phyloP scores from a whole-genome alignment of 2,888 invertebrate genomes.

The Hartigia nigra region DNA sequence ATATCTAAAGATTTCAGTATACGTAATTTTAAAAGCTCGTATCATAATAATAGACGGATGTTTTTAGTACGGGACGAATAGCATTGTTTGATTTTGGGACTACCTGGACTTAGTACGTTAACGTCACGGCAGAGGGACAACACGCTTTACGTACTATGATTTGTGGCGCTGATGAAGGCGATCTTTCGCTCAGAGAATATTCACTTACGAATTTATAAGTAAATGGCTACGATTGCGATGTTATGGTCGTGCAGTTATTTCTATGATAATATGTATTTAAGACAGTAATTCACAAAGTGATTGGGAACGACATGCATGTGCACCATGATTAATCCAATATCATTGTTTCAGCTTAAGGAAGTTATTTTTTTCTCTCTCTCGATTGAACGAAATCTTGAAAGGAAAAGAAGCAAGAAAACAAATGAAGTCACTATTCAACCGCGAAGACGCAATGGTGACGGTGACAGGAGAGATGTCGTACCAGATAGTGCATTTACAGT shows the following conservation, averaged over 20 bases:
- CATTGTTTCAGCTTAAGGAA: slow-evolving; percentile 1
- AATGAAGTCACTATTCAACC: background rate
- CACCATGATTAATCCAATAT: background rate
- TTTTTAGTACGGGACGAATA: background rate
- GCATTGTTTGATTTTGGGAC: background rate
- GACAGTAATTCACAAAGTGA: background rate
- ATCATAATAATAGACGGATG: background rate
- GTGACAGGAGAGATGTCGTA: slow-evolving; percentile 85
- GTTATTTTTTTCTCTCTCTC: slow-evolving; percentile 10
- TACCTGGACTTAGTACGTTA: background rate
- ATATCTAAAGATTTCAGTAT: background rate
- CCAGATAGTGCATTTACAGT: slow-evolving; percentile 99
- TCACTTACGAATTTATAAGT: background rate
- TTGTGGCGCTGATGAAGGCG: background rate
- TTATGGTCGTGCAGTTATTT: background rate
- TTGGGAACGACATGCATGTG: background rate
- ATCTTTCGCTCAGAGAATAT: too few species aligned
- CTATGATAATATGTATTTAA: background rate
- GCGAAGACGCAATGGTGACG: slow-evolving; percentile 33
- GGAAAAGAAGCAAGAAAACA: background rate
- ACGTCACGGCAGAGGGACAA: background rate
- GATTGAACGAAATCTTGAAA: background rate
- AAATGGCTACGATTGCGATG: background rate
- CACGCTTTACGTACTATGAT: background rate
- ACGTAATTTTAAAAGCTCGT: background rate